Conservation (phyloP, 2,113 vertebrate genomes). For the Solea solea region DNA sequence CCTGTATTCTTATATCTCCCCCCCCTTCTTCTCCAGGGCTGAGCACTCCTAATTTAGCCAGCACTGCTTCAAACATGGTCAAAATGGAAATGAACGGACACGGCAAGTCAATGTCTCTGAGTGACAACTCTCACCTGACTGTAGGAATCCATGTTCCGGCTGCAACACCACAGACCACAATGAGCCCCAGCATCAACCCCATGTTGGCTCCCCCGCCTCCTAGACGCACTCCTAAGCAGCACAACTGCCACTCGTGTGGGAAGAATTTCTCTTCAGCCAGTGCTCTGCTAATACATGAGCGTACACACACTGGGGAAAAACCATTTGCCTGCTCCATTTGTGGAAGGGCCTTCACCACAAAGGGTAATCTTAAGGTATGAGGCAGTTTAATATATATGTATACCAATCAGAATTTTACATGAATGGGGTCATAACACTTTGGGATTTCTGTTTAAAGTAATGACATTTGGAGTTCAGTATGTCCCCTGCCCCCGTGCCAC, state of each 20-base stretch:
- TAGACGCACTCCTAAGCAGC: slow-evolving; percentile 97
- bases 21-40: slow-evolving; percentile 86
- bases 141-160: slow-evolving; percentile 89
- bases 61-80: slow-evolving; percentile 91
- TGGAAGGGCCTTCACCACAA: slow-evolving; percentile 98
- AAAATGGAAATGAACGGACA: slow-evolving; percentile 99
- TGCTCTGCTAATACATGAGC: slow-evolving; percentile 98
- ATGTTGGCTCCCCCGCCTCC: slow-evolving; percentile 95
- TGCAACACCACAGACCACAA: slow-evolving; percentile 87
- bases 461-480: background rate
- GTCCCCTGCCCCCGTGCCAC: background rate
- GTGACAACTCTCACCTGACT: slow-evolving; percentile 88
- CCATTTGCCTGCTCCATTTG: slow-evolving; percentile 98
- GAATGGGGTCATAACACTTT: background rate
- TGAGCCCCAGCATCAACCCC: slow-evolving; percentile 91
- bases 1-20: slow-evolving; percentile 54
- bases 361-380: slow-evolving; percentile 98
- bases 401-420: background rate
- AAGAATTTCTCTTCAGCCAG: slow-evolving; percentile 99
- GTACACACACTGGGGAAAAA: slow-evolving; percentile 99
- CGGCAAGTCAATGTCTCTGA: slow-evolving; percentile 88
- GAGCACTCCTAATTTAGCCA: slow-evolving; percentile 89
- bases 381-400: background rate
- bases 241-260: slow-evolving; percentile 98
- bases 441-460: background rate